Evolutionary conservation across 2,113 vertebrate genomes (phyloP), one percentile per base, ranked within the genome.

Genomic region (Hippopotamus amphibius): DNA sequence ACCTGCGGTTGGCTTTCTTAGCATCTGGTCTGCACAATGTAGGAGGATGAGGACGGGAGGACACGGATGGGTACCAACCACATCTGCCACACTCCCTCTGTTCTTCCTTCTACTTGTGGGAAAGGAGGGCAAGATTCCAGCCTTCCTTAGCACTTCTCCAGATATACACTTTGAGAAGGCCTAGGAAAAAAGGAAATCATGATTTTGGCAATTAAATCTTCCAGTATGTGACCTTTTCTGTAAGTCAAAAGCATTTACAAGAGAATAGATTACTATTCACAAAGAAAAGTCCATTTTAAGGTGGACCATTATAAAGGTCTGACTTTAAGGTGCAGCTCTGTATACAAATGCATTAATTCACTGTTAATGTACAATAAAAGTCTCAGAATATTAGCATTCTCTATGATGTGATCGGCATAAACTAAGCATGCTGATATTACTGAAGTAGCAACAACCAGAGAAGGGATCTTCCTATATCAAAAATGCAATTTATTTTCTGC

Each of bases 181-280:
- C 68, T 61, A 66, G 22, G 19, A 50, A 57, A 9, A 37, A 68
- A 61, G 41, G 37, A 68, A 55, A 72, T 77, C 37, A 41, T 55
- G 46, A 90, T 80, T 74, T 48, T n/a, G 24, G 41, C 69, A 87
- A 79, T 61, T 59, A 74, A 37, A 41, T 15, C 28, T 93, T 83
- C 21, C 8, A 92, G 19, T 71, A 53, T 26, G 26, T 82, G 66
- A 94, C 55, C 68, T 86, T 94, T 81, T 74, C 65, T 76, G 13
- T 68, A 63, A 81, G n/a, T 37, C 26, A 50, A 94, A 89, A 48
- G 9, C 72, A 92, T 96, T 89, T 92, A 26, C 68, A 71, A 82
- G 46, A 69, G 26, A 81, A 61, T 90, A 90, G 30, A 90, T 43
- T n/a, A 33, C 26, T 80, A 17, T 74, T 87, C 77, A 69, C 19